Evolutionary conservation across 2,888 invertebrate genomes (phyloP).

Genomic region (Auanema freiburgensis): DNA sequence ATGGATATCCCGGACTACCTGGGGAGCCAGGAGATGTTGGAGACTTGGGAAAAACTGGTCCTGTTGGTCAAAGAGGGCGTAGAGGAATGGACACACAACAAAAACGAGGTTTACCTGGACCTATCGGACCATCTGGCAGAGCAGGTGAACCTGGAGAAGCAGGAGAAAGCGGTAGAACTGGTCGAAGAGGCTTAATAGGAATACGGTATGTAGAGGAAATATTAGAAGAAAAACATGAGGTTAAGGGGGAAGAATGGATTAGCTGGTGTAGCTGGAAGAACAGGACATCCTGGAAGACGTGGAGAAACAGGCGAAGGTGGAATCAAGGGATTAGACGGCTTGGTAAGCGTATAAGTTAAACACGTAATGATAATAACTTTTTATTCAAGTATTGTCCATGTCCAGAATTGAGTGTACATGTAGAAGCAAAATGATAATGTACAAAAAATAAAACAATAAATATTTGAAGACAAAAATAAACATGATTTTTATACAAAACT

Average conservation of each 20-base stretch:
- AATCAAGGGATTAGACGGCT: conserved; percentile 25
- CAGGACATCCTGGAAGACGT: conserved; percentile 21
- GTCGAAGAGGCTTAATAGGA: conserved; percentile 5
- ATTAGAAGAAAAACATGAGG: background rate
- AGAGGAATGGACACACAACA: conserved; percentile 34
- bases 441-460: background rate
- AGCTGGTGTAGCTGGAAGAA: conserved; percentile 26
- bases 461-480: too few relatives aligned
- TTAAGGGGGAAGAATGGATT: conserved; percentile 17
- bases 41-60: conserved; percentile 21
- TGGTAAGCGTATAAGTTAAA: conserved; percentile 19
- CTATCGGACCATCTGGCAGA: conserved; percentile 24
- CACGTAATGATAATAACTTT: background rate
- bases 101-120: conserved; percentile 34
- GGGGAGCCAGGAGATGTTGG: conserved; percentile 36
- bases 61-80: conserved; percentile 25
- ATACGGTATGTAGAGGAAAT: conserved; percentile 2
- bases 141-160: conserved; percentile 22
- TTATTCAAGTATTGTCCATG: conserved; percentile 38
- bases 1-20: conserved; percentile 36
- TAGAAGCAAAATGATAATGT: background rate
- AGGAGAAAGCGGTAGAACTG: conserved; percentile 26
- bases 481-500: background rate
- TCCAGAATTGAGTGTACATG: conserved; percentile 14
- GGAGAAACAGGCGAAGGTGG: conserved; percentile 24